phyloP scores from a whole-genome alignment of 92 coral and sea anemone genomes.

The Palythoa heliodiscus region DNA sequence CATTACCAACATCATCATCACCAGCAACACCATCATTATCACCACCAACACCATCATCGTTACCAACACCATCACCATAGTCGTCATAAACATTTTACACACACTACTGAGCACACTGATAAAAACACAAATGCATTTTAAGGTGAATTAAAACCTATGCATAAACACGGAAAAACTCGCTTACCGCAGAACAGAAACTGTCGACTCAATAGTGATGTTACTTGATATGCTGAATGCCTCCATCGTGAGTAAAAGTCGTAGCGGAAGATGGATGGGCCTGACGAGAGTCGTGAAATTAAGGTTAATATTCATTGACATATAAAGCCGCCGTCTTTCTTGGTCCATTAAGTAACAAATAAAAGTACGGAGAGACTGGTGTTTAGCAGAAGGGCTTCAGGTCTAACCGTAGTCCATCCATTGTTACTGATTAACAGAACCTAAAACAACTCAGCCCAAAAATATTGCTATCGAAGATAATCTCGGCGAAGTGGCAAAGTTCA shows the following conservation, averaged over 20 bases:
- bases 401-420: no score
- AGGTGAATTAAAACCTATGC: neutral
- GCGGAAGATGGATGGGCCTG: slow-evolving; percentile 94
- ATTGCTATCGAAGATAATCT: no score
- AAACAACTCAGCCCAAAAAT: neutral
- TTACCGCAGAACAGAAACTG: slow-evolving; percentile 86
- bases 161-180: neutral
- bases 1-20: no score
- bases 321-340: neutral
- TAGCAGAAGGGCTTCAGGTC: no score
- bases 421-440: neutral
- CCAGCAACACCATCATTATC: no score
- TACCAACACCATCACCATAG: no score
- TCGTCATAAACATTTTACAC: no score
- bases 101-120: neutral
- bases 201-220: slow-evolving; percentile 89
- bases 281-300: neutral
- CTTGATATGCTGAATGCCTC: slow-evolving; percentile 95
- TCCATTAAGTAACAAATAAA: neutral
- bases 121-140: neutral
- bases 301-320: neutral
- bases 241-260: slow-evolving; percentile 82
- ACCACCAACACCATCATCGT: no score
- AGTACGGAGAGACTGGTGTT: neutral
- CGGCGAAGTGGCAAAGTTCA: neutral